These are phyloP conservation scores for Verasper variegatus DNA, from an alignment of 2,113 vertebrate genomes.

Conservation along the genomic window DNA sequence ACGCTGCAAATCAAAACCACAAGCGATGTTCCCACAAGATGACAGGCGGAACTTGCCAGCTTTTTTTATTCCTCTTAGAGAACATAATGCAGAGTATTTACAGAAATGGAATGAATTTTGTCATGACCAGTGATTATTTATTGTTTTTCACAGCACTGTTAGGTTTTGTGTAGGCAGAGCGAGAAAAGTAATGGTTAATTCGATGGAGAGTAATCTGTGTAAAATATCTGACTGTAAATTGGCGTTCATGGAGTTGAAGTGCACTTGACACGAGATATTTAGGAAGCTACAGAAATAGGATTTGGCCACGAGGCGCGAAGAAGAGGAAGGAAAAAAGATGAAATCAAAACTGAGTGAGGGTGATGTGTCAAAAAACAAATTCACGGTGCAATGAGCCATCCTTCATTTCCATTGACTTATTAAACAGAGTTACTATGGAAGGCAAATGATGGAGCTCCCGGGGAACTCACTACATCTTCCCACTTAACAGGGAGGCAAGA, in stretches of 20 bases:
- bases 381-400: conserved; percentile 63
- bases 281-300: conserved; percentile 23
- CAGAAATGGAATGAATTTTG: not conserved
- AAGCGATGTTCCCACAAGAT: conserved; percentile 27
- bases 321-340: not conserved
- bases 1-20: conserved; percentile 53
- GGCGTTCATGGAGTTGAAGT: not conserved
- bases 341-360: conserved; percentile 56
- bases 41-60: conserved; percentile 30
- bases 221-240: not conserved
- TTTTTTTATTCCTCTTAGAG: not conserved
- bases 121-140: not conserved
- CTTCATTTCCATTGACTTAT: conserved; percentile 73
- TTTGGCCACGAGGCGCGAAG: conserved; percentile 23
- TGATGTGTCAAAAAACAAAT: conserved; percentile 59
- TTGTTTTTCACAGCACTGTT: not conserved
- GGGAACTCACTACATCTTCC: conserved; percentile 76
- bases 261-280: conserved; percentile 30
- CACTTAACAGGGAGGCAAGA: conserved; percentile 72
- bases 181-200: not conserved
- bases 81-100: conserved; percentile 24
- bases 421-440: conserved; percentile 66
- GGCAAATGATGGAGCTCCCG: conserved; percentile 72
- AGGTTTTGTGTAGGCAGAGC: not conserved
- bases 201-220: not conserved